phyloP scores from a whole-genome alignment of 2,797 vertebrate species.

The Pantherophis alleghaniensis region DNA sequence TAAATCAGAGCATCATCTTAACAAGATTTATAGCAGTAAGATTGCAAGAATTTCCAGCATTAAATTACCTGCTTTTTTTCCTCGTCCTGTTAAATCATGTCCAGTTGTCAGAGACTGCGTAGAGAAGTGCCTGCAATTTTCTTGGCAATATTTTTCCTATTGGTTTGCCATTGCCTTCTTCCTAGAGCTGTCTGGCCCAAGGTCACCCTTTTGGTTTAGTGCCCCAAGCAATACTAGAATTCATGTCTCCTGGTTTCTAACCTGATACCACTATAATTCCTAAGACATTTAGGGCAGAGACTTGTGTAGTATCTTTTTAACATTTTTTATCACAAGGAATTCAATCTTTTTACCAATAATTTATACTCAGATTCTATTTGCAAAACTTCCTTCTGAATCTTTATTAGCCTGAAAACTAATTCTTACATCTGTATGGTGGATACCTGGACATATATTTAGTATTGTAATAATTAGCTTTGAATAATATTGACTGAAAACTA shows the following conservation, averaged over 20 bases:
- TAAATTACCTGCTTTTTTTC: neutral
- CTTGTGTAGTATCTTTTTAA: neutral
- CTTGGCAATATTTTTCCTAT: neutral
- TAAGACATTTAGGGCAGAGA: neutral
- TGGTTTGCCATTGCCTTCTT: neutral
- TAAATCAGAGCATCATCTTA: neutral
- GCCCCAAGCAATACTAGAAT: neutral
- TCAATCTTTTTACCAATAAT: neutral
- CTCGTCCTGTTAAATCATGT: neutral
- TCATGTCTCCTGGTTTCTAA: neutral
- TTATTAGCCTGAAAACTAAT: neutral
- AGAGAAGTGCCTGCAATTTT: neutral
- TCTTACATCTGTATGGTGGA: neutral
- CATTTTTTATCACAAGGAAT: neutral
- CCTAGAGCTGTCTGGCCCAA: neutral
- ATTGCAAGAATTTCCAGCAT: neutral
- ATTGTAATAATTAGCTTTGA: neutral
- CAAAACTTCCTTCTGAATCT: neutral
- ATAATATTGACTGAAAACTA: neutral
- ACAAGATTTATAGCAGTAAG: neutral
- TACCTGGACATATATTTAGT: neutral
- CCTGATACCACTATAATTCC: neutral
- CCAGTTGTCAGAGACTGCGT: neutral
- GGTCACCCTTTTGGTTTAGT: neutral
- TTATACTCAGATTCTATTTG: neutral